Percentiles rank a stretch among this genome's conserved stretches.
phyloP scores from a whole-genome alignment of 1,140 invertebrate genomes.

The Caenorhabditis brenneri region DNA sequence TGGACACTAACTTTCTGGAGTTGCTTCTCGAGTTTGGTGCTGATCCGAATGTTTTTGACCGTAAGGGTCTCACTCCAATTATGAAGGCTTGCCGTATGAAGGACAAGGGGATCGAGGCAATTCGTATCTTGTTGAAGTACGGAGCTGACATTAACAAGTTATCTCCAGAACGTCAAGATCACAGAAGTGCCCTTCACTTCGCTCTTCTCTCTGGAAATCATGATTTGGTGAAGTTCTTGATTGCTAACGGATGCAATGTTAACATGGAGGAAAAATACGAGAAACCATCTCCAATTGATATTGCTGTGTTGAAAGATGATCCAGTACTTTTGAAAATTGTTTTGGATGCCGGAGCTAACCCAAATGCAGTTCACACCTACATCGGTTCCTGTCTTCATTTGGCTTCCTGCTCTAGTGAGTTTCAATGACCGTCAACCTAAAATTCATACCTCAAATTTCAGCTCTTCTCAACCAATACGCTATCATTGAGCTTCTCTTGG shows the following conservation, averaged over 20 bases:
- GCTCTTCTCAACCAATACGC: constrained; percentile 47
- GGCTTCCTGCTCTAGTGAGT: constrained; percentile 54
- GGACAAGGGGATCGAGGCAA: constrained; percentile 57
- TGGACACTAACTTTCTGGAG: constrained; percentile 58
- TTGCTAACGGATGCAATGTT: constrained; percentile 55
- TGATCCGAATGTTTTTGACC: constrained; percentile 60
- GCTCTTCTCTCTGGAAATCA: constrained; percentile 55
- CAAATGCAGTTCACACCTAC: constrained; percentile 56
- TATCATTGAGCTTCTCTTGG: constrained; percentile 56
- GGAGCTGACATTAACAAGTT: constrained; percentile 57
- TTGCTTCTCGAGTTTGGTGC: constrained; percentile 55
- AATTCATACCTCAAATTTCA: not conserved
- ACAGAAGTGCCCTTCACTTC: constrained; percentile 59
- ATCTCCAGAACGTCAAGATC: constrained; percentile 54
- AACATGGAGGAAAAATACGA: constrained; percentile 60
- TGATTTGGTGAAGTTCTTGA: constrained; percentile 55
- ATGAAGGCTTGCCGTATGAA: constrained; percentile 59
- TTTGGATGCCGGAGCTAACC: constrained; percentile 53
- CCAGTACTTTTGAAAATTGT: constrained; percentile 52
- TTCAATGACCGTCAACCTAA: not conserved
- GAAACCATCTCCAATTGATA: constrained; percentile 55
- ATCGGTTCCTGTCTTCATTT: constrained; percentile 60
- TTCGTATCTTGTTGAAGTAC: constrained; percentile 53
- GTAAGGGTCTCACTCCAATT: constrained; percentile 57
- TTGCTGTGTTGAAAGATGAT: constrained; percentile 60